These are phyloP conservation scores for Orchesella flavescens DNA, from an alignment of 2,888 invertebrate genomes.

Conservation along the genomic window DNA sequence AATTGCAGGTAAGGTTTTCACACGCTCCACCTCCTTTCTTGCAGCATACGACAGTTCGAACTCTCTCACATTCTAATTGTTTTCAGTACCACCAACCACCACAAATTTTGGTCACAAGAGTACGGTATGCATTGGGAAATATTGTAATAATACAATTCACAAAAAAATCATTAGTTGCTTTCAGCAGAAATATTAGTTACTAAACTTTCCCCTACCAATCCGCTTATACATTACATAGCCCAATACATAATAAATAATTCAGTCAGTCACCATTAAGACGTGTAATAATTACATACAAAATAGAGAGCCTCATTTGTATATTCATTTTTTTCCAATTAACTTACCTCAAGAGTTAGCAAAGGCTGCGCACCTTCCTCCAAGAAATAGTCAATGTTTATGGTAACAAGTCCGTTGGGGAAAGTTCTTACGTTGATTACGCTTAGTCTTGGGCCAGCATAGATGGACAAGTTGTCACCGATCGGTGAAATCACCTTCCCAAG, in stretches of 20 bases:
- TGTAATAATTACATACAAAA: too few species aligned
- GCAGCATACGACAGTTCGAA: slow-evolving; percentile 85
- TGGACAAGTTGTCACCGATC: slow-evolving; percentile 80
- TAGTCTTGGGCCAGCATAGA: slow-evolving; percentile 83
- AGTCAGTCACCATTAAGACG: too few species aligned
- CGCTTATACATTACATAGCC: too few species aligned
- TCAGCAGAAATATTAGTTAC: too few species aligned
- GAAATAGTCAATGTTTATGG: slow-evolving; percentile 88
- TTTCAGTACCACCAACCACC: neutral
- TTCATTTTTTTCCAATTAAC: neutral
- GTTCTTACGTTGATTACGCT: slow-evolving; percentile 81
- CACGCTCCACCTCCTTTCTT: slow-evolving; percentile 83
- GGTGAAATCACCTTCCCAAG: slow-evolving; percentile 81
- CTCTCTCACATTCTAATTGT: slow-evolving; percentile 80
- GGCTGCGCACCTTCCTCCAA: slow-evolving; percentile 84
- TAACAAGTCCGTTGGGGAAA: slow-evolving; percentile 80
- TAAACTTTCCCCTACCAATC: too few species aligned
- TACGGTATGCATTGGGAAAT: slow-evolving; percentile 33
- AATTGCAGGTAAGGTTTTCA: slow-evolving; percentile 87
- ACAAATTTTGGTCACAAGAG: slow-evolving; percentile 11
- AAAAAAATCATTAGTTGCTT: neutral
- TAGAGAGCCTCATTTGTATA: too few species aligned
- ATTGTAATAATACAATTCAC: neutral
- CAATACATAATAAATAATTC: too few species aligned
- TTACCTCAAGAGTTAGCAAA: slow-evolving; percentile 85